Base-by-base conservation (phyloP, 2,113 vertebrate species). In the Alaudala cheleensis region DNA sequence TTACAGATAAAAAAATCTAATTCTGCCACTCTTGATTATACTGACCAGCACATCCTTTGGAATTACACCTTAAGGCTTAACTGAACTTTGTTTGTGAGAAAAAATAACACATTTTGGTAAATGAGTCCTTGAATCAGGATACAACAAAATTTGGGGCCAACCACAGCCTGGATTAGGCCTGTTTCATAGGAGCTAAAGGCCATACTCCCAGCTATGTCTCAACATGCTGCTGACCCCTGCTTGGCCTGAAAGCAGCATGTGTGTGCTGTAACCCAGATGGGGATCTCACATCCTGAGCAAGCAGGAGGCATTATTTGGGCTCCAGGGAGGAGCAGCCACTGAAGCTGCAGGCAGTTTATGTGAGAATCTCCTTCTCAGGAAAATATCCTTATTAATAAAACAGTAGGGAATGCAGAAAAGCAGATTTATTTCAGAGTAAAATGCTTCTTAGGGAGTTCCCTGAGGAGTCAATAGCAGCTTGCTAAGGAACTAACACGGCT, bases 311-410 rank as follows among this genome's bases (percentile, higher is more conserved):
- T 12, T 9, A 24, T 73, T 12, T 6, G 4, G 40, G 78, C 91
- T 87, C 50, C 78, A 34, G 78, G 62, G 58, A 76, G 56, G 31
- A 92, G 57, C 58, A 74, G 84, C 57, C 50, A 64, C 89, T 79
- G 70, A 82, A 77, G 50, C 84, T 74, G 86, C 72, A 71, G 80
- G 70, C 37, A 0, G 76, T 73, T 49, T 51, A 58, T 6, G 34
- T 39, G 62, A 83, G 44, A 90, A 80, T 49, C 82, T 73, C 51
- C 86, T 54, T 47, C 73, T 70, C 51, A 26, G 40, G 67, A 66
- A 96, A 90, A 86, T 37, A 58, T 58, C 37, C 76, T 60, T 86
- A 93, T 92, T 94, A 96, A 93, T 90, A 94, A 96, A 96, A 90
- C 90, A 93, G 90, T 64, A 96, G 92, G 82, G 88, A 94, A 92